phyloP scores from a whole-genome alignment of 35 echinoderm and acorn worm genomes.

The Heliocidaris tuberculata region DNA sequence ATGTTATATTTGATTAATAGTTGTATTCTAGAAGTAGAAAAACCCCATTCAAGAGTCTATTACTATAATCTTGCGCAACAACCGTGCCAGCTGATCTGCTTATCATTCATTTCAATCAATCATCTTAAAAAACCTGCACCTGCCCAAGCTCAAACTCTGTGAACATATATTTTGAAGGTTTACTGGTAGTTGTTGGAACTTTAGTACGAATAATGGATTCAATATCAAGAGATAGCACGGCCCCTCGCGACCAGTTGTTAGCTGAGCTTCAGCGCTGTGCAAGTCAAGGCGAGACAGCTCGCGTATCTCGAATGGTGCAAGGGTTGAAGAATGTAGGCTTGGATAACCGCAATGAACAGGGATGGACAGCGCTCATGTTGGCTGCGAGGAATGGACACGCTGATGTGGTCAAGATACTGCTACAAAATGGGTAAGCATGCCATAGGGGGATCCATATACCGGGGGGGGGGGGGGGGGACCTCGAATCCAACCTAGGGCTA shows the following conservation, averaged over 20 bases:
- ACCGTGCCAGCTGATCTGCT: too few relatives aligned
- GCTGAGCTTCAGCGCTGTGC: constrained; percentile 19
- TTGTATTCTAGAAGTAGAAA: too few relatives aligned
- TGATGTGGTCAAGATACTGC: constrained; percentile 58
- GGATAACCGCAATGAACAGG: constrained; percentile 53
- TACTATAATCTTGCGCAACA: too few relatives aligned
- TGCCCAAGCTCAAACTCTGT: too few relatives aligned
- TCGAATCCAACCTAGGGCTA: too few relatives aligned
- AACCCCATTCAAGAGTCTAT: too few relatives aligned
- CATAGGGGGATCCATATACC: not conserved
- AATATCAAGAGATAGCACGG: not conserved
- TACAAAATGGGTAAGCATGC: constrained; percentile 60
- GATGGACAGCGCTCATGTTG: constrained; percentile 73
- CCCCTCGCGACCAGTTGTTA: constrained; percentile 10
- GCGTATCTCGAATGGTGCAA: not conserved
- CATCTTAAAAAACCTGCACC: too few relatives aligned
- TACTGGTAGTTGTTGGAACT: too few relatives aligned
- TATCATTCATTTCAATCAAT: too few relatives aligned
- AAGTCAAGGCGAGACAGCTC: not conserved
- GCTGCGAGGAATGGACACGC: constrained; percentile 66
- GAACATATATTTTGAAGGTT: too few relatives aligned
- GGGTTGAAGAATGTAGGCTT: not conserved
- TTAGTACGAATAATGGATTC: not conserved
- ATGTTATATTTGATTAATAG: too few relatives aligned
- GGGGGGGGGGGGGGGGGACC: too few relatives aligned